Evolutionary conservation across 2,797 vertebrate species (phyloP).

Genomic region (Hypotaenidia okinawae): DNA sequence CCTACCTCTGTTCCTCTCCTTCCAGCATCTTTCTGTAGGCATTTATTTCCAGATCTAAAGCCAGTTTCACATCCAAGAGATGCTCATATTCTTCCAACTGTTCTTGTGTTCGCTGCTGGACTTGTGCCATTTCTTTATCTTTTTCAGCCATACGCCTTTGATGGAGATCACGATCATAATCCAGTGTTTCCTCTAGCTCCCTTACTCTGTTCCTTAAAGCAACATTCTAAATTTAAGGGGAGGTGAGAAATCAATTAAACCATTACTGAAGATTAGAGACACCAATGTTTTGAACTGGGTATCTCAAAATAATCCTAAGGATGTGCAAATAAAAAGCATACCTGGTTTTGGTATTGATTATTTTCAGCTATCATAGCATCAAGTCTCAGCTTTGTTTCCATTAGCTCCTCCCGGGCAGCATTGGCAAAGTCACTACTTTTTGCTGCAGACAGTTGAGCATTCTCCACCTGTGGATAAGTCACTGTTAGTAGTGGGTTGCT

Average conservation of each 20-base stretch:
- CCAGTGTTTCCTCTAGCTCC: constrained; percentile 80
- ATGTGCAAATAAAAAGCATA: constrained; percentile 33
- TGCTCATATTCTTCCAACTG: constrained; percentile 86
- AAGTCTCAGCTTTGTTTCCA: constrained; percentile 67
- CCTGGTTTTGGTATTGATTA: constrained; percentile 78
- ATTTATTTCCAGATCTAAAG: constrained; percentile 88
- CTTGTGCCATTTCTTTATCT: constrained; percentile 79
- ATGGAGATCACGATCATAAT: constrained; percentile 75
- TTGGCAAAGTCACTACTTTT: constrained; percentile 75
- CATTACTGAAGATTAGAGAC: neutral
- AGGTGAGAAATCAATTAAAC: neutral
- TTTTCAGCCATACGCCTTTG: constrained; percentile 79
- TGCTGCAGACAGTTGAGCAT: constrained; percentile 76
- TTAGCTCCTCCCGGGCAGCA: constrained; percentile 81
- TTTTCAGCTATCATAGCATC: constrained; percentile 80
- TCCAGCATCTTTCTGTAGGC: constrained; percentile 90
- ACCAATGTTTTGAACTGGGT: too few relatives aligned
- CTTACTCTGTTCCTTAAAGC: constrained; percentile 74
- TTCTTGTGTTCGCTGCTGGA: constrained; percentile 74
- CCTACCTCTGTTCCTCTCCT: constrained; percentile 87
- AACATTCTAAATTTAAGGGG: constrained; percentile 70
- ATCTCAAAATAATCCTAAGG: neutral
- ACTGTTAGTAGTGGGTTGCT: neutral
- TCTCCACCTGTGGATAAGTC: constrained; percentile 79
- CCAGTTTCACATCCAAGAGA: constrained; percentile 86